Percentiles rank a stretch among this genome's conserved stretches.
Conservation (phyloP, 2,113 vertebrate species). For the Eolophus roseicapilla region DNA sequence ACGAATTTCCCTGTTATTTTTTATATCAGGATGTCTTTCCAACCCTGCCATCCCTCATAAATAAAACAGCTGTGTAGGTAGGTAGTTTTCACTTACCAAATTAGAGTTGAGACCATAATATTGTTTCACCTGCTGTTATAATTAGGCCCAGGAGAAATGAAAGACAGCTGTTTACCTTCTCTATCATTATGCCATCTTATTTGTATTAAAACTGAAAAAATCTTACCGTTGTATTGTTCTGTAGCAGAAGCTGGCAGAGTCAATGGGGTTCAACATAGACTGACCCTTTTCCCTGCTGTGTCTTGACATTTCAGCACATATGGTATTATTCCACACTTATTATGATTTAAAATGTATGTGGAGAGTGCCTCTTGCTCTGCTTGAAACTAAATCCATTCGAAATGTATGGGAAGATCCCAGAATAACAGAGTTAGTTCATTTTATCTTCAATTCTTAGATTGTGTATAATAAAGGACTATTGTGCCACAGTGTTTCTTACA, state of each 20-base stretch:
- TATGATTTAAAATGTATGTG: not conserved
- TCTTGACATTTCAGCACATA: not conserved
- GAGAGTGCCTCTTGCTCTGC: not conserved
- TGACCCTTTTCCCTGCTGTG: not conserved
- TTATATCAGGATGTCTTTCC: not conserved
- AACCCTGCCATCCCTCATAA: not conserved
- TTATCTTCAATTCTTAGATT: not conserved
- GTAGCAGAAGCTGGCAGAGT: not conserved
- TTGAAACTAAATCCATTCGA: not conserved
- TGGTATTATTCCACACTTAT: not conserved
- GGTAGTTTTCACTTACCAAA: slow-evolving; percentile 21
- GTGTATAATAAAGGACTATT: not conserved
- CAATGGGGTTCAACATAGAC: not conserved
- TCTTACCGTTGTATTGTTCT: not conserved
- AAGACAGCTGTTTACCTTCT: slow-evolving; percentile 5
- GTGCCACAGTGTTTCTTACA: not conserved
- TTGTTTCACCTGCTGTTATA: slow-evolving; percentile 36
- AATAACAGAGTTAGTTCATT: not conserved
- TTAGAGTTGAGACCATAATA: not conserved
- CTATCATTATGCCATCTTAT: not conserved
- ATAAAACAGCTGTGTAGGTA: slow-evolving; percentile 6
- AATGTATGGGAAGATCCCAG: not conserved
- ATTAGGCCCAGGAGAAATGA: slow-evolving; percentile 41
- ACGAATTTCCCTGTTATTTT: not conserved
- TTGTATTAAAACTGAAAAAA: not conserved